Evolutionary conservation across 2,797 vertebrate species (phyloP).

Genomic region (Vespertilio murinus): DNA sequence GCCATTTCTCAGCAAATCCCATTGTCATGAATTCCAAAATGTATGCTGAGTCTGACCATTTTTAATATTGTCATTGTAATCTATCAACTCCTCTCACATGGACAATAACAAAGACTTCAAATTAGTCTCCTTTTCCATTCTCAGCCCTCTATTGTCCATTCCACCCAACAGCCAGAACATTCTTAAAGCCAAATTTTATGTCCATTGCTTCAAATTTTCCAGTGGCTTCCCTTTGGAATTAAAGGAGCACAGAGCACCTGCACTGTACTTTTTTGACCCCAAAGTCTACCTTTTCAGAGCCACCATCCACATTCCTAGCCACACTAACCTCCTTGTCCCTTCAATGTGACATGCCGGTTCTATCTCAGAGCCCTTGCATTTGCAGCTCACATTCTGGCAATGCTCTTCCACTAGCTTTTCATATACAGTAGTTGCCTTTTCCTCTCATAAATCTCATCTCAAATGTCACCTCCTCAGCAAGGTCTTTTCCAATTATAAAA

Average conservation of each 20-base stretch:
- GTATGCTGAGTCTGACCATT: not conserved
- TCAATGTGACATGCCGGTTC: not conserved
- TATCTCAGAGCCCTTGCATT: not conserved
- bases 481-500: not conserved
- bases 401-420: not conserved
- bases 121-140: not conserved
- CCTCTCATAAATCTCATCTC: not conserved
- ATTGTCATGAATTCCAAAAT: not conserved
- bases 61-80: not conserved
- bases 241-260: not conserved
- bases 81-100: not conserved
- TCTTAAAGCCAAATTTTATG: conserved; percentile 9
- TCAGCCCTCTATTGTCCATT: not conserved
- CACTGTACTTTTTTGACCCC: not conserved
- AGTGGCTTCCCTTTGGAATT: not conserved
- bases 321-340: not conserved
- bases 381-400: not conserved
- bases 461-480: not conserved
- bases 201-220: not conserved
- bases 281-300: not conserved
- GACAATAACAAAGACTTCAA: conserved; percentile 10
- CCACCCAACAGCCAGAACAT: not conserved
- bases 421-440: not conserved
- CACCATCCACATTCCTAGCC: not conserved
- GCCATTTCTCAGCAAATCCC: not conserved